Evolutionary conservation across 2,888 invertebrate species (phyloP), one percentile per base, ranked within the genome.

Genomic region (Dynastes maya): DNA sequence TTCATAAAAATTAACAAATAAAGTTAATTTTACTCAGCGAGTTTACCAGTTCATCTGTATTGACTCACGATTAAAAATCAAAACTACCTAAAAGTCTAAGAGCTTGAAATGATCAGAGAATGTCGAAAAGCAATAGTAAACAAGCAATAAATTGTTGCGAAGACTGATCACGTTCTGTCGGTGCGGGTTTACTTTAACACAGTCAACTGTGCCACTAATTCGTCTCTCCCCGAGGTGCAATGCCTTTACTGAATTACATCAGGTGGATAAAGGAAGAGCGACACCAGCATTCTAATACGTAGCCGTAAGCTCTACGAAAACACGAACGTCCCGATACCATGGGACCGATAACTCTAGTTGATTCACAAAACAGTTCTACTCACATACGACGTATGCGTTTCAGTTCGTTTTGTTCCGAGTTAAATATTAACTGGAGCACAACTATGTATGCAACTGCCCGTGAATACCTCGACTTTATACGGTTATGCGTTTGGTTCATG

Each of bases 281-380:
- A 61, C 27, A 61, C 40, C 11, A 49, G 61, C 45, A 45, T 61
- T 61, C 45, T 63, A 61, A 61, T 49, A 27, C 63, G 16, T 45
- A 61, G 55, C 61, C 55, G 61, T 22, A 61, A 74, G 61, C 45
- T 45, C 40, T 63, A 45, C 61, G 40, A 74, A 74, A 74, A 40
- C 61, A 74, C 16, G 32, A 55, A 74, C 72, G 40, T 13, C 27
- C 40, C 45, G 72, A 55, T 74, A 74, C 49, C 40, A 55, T 61
- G 72, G 72, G 72, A 74, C 61, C 72, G 61, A 74, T 49, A 74
- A 61, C 61, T 74, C 45, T 74, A 27, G 72, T 16, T 74, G 72
- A 61, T 29, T 74, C 61, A 22, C 49, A 49, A 74, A 74, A 74
- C n/a, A 49, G 72, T 45, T 27, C 16, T n/a, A 61, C 32, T 6